Conservation (phyloP, 2,797 vertebrate genomes). For the Emydoidea blandingii region DNA sequence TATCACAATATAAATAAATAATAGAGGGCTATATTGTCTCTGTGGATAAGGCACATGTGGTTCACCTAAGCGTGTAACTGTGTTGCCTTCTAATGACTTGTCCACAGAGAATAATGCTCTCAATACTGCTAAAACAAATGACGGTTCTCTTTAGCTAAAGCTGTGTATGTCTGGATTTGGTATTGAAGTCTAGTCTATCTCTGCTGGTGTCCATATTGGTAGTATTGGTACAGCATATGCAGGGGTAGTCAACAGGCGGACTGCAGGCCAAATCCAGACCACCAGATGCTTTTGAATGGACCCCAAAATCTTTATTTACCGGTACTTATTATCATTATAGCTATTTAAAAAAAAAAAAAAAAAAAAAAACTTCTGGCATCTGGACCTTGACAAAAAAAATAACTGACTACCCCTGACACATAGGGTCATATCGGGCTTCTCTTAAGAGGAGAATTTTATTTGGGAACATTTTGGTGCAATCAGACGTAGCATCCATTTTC, state of each 20-base stretch:
- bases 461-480: not conserved
- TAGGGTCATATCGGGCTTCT: not conserved
- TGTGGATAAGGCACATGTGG: not conserved
- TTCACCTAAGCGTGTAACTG: not conserved
- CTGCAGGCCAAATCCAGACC: too few species aligned
- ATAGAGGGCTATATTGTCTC: fast-evolving
- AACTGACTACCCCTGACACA: too few species aligned
- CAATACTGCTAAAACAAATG: not conserved
- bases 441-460: not conserved
- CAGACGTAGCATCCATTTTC: not conserved
- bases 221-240: not conserved
- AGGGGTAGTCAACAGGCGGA: too few species aligned
- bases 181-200: not conserved
- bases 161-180: not conserved
- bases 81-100: not conserved
- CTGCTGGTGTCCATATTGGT: fast-evolving
- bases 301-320: too few species aligned
- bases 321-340: too few species aligned
- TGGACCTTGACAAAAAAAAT: too few species aligned
- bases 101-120: not conserved
- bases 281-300: too few species aligned
- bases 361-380: too few species aligned
- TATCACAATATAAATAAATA: not conserved
- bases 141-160: not conserved
- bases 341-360: too few species aligned